A percentile compares a stretch with the other conserved stretches of the same genome.
Evolutionary conservation across 2,113 vertebrate genomes (phyloP).

Genomic region (Hylia prasina): DNA sequence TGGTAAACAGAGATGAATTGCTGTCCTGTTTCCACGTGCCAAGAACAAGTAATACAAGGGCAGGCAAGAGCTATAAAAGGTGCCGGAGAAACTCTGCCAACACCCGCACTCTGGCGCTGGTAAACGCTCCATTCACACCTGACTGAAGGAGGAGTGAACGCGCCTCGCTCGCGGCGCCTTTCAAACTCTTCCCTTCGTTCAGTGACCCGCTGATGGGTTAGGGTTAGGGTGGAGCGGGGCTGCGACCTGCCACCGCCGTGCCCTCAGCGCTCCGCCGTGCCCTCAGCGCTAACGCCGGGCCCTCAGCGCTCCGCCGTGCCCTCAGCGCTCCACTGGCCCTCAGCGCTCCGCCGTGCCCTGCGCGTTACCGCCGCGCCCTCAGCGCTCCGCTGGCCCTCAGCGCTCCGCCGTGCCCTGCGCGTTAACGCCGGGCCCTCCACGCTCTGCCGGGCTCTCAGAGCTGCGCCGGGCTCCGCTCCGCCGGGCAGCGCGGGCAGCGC

Average conservation of each 20-base stretch:
- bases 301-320: not conserved
- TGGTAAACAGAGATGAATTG: rapidly evolving
- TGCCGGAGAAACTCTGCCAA: not conserved
- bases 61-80: not conserved
- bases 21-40: not conserved
- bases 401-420: not conserved
- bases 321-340: not conserved
- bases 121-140: rapidly evolving
- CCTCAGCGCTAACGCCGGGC: not conserved
- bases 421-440: not conserved
- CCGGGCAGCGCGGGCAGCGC: not conserved
- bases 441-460: rapidly evolving
- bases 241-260: not conserved
- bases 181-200: too few species aligned
- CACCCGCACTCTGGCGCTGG: not conserved
- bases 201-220: rapidly evolving
- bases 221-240: too few species aligned
- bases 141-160: too few species aligned
- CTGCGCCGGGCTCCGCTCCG: not conserved
- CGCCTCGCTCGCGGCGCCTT: not conserved
- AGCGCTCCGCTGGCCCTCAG: not conserved
- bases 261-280: rapidly evolving
- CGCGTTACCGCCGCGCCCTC: too few species aligned
- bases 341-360: too few species aligned
- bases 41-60: not conserved